Percentiles rank a stretch among this genome's conserved stretches.
Evolutionary conservation across 1,140 invertebrate species (phyloP).

Genomic region (silkworm (Bombyx mori)): ASM3026992v2 NC_085124.1:1296001-1296500

Average conservation of each 20-base stretch:
- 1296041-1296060: too few species aligned
- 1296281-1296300: constrained; percentile 51
- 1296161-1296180: too few species aligned
- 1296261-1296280: constrained; percentile 33
- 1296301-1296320: constrained; percentile 28
- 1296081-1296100: too few species aligned
- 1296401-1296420: constrained; percentile 54
- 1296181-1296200: too few species aligned
- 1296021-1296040: too few species aligned
- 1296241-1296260: constrained; percentile 40
- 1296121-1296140: too few species aligned
- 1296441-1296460: constrained; percentile 36
- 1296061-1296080: too few species aligned
- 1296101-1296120: too few species aligned
- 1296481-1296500: neutral
- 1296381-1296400: constrained; percentile 46
- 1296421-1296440: constrained; percentile 40
- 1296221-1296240: constrained; percentile 14
- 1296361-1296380: constrained; percentile 26
- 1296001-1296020: too few species aligned
- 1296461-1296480: neutral
- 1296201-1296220: neutral
- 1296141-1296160: too few species aligned
- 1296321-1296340: constrained; percentile 53
- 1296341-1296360: constrained; percentile 52